phyloP scores from a whole-genome alignment of 1,140 invertebrate species.

The Papilio helenus region DNA sequence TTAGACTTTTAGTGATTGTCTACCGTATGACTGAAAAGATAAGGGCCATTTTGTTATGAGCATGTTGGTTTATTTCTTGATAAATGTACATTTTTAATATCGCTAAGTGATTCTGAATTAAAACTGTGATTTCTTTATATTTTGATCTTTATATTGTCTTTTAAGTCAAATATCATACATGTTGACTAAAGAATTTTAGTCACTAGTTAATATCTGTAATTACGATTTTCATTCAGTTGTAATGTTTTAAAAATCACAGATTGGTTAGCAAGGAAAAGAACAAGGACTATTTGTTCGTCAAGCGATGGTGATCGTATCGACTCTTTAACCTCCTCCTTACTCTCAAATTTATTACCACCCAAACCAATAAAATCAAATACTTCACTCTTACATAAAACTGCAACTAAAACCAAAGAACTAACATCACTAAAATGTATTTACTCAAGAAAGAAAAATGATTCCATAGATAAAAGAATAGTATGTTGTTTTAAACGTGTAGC shows the following conservation, averaged over 20 bases:
- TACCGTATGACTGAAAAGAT: neutral
- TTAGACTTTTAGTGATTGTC: neutral
- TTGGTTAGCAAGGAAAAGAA: constrained; percentile 25
- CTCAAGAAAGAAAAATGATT: constrained; percentile 8
- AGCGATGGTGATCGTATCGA: neutral
- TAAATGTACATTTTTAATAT: constrained; percentile 6
- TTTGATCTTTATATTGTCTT: too few relatives aligned
- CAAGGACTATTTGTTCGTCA: neutral
- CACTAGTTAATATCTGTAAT: neutral
- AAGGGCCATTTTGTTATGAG: constrained; percentile 14
- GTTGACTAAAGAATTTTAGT: too few relatives aligned
- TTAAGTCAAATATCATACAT: too few relatives aligned
- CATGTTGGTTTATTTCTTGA: constrained; percentile 20
- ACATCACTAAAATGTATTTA: constrained; percentile 9
- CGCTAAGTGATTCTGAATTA: neutral
- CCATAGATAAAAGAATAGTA: constrained; percentile 23
- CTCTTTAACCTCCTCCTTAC: neutral
- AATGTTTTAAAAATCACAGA: constrained; percentile 24
- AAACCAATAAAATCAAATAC: neutral
- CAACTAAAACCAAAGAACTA: neutral
- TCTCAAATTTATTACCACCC: neutral
- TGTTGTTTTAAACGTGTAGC: constrained; percentile 53
- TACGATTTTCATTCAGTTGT: neutral
- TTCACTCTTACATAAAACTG: neutral
- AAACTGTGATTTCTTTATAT: too few relatives aligned